These are phyloP conservation scores for Diabrotica undecimpunctata DNA, from an alignment of 1,140 invertebrate species.

Conservation along the genomic window DNA sequence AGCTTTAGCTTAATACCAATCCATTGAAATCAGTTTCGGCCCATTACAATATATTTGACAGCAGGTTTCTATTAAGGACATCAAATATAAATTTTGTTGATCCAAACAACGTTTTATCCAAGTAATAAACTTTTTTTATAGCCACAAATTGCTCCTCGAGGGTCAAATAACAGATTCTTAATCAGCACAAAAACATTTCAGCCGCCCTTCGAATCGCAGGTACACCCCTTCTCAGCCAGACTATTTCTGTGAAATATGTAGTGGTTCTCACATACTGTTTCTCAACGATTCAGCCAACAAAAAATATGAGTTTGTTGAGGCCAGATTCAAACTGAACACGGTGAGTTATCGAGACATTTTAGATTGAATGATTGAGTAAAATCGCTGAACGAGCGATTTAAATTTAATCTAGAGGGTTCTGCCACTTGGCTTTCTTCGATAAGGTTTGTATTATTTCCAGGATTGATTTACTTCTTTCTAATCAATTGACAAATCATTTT, in stretches of 20 bases:
- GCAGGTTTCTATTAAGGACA: too few relatives aligned
- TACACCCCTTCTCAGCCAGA: neutral
- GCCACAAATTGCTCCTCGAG: neutral
- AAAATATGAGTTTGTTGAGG: constrained; percentile 2
- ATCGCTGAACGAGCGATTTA: neutral
- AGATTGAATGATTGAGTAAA: constrained; percentile 3
- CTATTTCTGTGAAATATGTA: constrained; percentile 2
- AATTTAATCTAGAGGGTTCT: neutral
- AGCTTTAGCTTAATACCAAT: too few relatives aligned
- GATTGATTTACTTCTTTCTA: too few relatives aligned
- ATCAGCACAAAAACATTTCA: constrained; percentile 2
- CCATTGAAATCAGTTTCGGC: too few relatives aligned
- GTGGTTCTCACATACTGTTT: constrained; percentile 1
- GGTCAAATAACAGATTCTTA: constrained; percentile 2
- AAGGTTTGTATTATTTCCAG: too few relatives aligned
- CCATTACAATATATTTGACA: too few relatives aligned
- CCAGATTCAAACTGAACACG: neutral
- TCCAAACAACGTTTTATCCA: neutral
- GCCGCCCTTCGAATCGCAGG: neutral
- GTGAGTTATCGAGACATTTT: constrained; percentile 2
- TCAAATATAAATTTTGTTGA: neutral
- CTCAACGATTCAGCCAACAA: neutral
- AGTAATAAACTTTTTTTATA: neutral
- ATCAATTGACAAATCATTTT: too few relatives aligned
- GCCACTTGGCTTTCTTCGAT: neutral